Conservation (phyloP, 2,797 vertebrate genomes). For the Lagorchestes hirsutus region DNA sequence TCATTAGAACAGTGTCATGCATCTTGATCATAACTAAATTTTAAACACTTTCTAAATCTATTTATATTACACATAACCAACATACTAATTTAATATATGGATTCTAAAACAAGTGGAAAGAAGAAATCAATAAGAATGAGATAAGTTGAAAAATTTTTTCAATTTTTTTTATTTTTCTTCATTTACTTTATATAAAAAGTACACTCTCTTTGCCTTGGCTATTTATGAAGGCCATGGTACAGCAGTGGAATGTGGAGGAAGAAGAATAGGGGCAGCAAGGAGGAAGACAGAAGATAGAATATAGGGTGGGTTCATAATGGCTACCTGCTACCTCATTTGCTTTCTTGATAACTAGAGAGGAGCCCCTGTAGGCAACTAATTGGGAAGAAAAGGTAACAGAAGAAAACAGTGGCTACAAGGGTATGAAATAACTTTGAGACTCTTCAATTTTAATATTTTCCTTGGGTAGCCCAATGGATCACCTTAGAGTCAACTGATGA, state of each 20-base stretch:
- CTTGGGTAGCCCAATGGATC: neutral
- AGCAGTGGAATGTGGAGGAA: neutral
- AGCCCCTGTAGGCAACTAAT: too few relatives aligned
- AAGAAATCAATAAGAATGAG: neutral
- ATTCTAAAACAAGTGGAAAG: neutral
- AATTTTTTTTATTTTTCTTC: neutral
- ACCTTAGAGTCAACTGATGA: too few relatives aligned
- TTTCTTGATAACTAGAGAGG: too few relatives aligned
- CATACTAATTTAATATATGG: neutral
- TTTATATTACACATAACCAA: neutral
- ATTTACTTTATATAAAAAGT: neutral
- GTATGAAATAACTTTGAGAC: neutral
- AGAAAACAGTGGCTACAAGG: neutral
- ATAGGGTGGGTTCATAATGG: too few relatives aligned
- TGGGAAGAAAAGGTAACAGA: neutral
- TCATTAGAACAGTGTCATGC: slow-evolving; percentile 44
- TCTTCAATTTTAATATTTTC: neutral
- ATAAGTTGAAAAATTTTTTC: neutral
- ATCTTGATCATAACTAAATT: neutral
- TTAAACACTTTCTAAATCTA: neutral
- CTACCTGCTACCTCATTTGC: too few relatives aligned
- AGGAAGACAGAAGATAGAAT: too few relatives aligned
- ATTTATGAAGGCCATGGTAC: neutral
- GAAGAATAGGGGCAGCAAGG: neutral
- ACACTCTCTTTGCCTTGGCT: neutral